Conservation (phyloP, 2,888 invertebrate genomes). For the Caenorhabditis virilis region DNA sequence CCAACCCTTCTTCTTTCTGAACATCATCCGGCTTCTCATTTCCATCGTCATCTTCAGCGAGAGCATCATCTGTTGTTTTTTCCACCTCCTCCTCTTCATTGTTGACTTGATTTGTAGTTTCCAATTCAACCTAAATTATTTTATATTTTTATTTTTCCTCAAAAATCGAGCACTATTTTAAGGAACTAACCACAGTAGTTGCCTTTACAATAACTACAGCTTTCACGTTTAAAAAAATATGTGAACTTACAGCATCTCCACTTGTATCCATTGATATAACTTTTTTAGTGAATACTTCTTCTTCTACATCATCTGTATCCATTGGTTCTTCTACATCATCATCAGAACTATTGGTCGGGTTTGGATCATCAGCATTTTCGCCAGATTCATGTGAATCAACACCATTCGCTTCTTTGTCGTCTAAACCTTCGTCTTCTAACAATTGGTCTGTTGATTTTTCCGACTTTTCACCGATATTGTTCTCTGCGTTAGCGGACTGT, state of each 20-base stretch:
- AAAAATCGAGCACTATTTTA: slow-evolving; percentile 1
- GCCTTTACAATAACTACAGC: no score
- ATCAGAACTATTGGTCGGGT: not conserved
- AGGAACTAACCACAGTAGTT: no score
- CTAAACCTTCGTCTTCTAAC: not conserved
- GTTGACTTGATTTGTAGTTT: no score
- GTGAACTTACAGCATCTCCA: not conserved
- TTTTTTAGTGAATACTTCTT: slow-evolving; percentile 28
- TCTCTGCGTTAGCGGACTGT: not conserved
- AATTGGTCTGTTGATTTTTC: not conserved
- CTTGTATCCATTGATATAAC: slow-evolving; percentile 29
- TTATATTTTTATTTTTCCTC: slow-evolving; percentile 5
- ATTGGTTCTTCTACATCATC: slow-evolving; percentile 1
- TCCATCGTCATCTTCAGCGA: no score
- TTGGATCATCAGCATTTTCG: not conserved
- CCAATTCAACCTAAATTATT: not conserved
- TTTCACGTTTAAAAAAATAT: not conserved
- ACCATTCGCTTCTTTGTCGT: not conserved
- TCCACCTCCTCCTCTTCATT: slow-evolving; percentile 6
- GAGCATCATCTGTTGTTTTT: slow-evolving; percentile 13
- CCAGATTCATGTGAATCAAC: not conserved
- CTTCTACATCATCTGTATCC: slow-evolving; percentile 6
- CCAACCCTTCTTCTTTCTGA: no score
- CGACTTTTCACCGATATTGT: not conserved
- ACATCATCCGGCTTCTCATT: no score